Percentiles rank a stretch among this genome's conserved stretches.
Evolutionary conservation across 2,888 invertebrate genomes (phyloP).

Genomic region (Apeira syringaria): DNA sequence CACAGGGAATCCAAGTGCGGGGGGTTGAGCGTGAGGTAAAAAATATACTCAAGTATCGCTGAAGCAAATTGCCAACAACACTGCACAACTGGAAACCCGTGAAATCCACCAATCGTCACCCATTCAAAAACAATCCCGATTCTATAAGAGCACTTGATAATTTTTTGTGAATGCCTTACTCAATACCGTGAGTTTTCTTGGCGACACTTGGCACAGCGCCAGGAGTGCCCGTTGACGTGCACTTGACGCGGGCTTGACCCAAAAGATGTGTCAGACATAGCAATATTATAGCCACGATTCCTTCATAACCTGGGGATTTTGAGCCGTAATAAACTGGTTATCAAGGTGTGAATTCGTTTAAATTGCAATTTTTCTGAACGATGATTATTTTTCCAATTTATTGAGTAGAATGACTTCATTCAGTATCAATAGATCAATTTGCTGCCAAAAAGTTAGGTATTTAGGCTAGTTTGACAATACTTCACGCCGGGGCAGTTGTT

Average conservation of each 20-base stretch:
- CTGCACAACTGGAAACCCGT: too few species aligned
- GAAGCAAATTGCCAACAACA: too few species aligned
- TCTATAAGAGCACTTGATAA: slow-evolving; percentile 24
- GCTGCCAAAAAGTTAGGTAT: too few species aligned
- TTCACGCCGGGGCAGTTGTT: too few species aligned
- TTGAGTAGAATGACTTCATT: too few species aligned
- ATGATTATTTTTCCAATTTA: too few species aligned
- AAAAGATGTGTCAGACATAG: slow-evolving; percentile 55
- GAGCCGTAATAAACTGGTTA: background rate
- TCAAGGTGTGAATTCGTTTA: background rate
- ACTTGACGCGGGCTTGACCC: slow-evolving; percentile 74
- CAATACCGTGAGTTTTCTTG: slow-evolving; percentile 55
- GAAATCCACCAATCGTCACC: slow-evolving; percentile 8
- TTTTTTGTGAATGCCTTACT: slow-evolving; percentile 49
- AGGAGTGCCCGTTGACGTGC: slow-evolving; percentile 64
- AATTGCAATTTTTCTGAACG: too few species aligned
- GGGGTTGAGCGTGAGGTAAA: too few species aligned
- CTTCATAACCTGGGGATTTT: slow-evolving; percentile 4
- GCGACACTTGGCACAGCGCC: slow-evolving; percentile 62
- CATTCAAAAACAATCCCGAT: slow-evolving; percentile 12
- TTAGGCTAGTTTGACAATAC: too few species aligned
- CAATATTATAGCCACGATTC: slow-evolving; percentile 35
- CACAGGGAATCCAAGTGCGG: too few species aligned
- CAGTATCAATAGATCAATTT: too few species aligned
- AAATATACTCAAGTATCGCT: too few species aligned